Percentiles rank a stretch among this genome's conserved stretches.
phyloP scores from a whole-genome alignment of 1,140 invertebrate species.

The Bombyx mandarina region DNA sequence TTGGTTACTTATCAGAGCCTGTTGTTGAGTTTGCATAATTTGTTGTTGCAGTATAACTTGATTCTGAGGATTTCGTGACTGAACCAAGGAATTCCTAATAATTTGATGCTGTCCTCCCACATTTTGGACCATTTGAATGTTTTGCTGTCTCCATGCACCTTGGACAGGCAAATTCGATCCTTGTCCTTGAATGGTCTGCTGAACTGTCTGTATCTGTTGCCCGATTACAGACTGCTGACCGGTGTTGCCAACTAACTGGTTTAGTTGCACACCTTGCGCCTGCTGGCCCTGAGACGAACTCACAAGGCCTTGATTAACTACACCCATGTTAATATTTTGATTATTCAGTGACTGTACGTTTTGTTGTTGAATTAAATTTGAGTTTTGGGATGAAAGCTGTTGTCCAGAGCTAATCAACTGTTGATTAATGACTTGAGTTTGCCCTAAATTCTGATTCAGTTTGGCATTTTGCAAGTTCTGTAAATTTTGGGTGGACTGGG shows the following conservation, averaged over 20 bases:
- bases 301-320: slow-evolving; percentile 49
- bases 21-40: slow-evolving; percentile 65
- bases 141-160: slow-evolving; percentile 68
- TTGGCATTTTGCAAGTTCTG: slow-evolving; percentile 58
- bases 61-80: slow-evolving; percentile 58
- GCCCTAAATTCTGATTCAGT: slow-evolving; percentile 45
- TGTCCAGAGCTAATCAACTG: slow-evolving; percentile 48
- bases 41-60: slow-evolving; percentile 69
- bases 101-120: slow-evolving; percentile 62
- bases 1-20: slow-evolving; percentile 56
- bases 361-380: slow-evolving; percentile 55
- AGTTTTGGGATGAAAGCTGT: slow-evolving; percentile 43
- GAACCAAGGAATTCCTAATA: slow-evolving; percentile 61
- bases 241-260: slow-evolving; percentile 45
- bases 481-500: slow-evolving; percentile 53
- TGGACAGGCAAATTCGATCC: slow-evolving; percentile 50
- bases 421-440: slow-evolving; percentile 50
- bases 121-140: slow-evolving; percentile 66
- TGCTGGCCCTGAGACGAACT: slow-evolving; percentile 44
- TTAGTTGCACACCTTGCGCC: slow-evolving; percentile 41
- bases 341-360: slow-evolving; percentile 52
- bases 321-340: slow-evolving; percentile 60
- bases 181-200: slow-evolving; percentile 53
- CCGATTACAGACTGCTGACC: slow-evolving; percentile 49
- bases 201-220: slow-evolving; percentile 56